phyloP scores from a whole-genome alignment of 2,888 invertebrate genomes.

The Altica lythri region DNA sequence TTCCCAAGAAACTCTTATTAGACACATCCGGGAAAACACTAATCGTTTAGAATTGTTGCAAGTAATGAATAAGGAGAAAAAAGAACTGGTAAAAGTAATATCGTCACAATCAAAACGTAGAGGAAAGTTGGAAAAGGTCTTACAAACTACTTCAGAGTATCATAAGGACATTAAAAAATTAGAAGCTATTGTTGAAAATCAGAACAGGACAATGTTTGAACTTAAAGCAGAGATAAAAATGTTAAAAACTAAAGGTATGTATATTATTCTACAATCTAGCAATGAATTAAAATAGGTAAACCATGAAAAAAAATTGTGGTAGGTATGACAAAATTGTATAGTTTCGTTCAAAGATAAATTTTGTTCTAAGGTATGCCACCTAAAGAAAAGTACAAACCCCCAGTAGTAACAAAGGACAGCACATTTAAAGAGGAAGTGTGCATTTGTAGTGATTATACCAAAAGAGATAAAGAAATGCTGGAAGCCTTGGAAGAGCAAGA shows the following conservation, averaged over 20 bases:
- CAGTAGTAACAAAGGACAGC: constrained; percentile 21
- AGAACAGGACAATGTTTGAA: constrained; percentile 53
- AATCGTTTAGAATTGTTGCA: constrained; percentile 62
- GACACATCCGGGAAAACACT: constrained; percentile 61
- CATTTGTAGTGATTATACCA: no score
- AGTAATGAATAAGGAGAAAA: constrained; percentile 62
- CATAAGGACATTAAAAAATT: constrained; percentile 55
- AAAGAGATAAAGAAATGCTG: constrained; percentile 21
- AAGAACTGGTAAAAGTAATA: constrained; percentile 57
- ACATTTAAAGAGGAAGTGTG: no score
- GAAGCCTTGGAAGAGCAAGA: not conserved
- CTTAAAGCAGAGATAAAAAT: constrained; percentile 48
- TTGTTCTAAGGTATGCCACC: constrained; percentile 15
- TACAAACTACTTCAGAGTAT: constrained; percentile 47
- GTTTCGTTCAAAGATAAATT: not conserved
- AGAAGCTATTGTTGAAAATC: constrained; percentile 52
- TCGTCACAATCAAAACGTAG: constrained; percentile 51
- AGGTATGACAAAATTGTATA: not conserved
- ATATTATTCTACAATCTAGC: constrained; percentile 30
- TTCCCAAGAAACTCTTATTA: constrained; percentile 55
- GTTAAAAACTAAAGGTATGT: constrained; percentile 50
- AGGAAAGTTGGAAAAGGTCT: constrained; percentile 47
- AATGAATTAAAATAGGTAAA: constrained; percentile 25
- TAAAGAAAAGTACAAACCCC: constrained; percentile 26
- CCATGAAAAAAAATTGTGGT: not conserved